phyloP scores from a whole-genome alignment of 2,797 vertebrate genomes.

The Periophthalmus magnuspinnatus region DNA sequence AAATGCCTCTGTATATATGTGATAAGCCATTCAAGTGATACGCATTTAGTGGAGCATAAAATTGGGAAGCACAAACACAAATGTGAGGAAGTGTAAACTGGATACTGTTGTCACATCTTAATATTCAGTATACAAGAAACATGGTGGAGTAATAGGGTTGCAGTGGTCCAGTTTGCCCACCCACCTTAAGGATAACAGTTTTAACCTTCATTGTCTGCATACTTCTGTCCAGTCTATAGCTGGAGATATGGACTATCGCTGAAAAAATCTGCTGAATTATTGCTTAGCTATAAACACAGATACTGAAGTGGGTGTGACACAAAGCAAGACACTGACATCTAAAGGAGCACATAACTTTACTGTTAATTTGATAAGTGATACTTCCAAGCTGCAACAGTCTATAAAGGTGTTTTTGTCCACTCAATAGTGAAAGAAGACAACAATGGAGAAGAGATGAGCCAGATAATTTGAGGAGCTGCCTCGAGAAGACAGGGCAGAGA shows the following conservation, averaged over 20 bases:
- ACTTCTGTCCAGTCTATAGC: too few relatives aligned
- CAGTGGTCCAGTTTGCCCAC: too few relatives aligned
- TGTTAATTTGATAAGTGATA: not conserved
- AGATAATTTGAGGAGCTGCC: slow-evolving; percentile 54
- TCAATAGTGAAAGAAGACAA: slow-evolving; percentile 50
- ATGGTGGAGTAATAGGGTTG: too few relatives aligned
- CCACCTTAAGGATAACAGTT: too few relatives aligned
- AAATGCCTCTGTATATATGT: slow-evolving; percentile 74
- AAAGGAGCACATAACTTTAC: not conserved
- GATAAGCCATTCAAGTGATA: slow-evolving; percentile 68
- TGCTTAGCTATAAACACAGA: not conserved
- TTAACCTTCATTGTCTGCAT: too few relatives aligned
- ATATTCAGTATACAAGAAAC: not conserved
- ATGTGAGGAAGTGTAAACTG: slow-evolving; percentile 11
- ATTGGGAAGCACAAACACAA: slow-evolving; percentile 74
- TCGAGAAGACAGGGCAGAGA: slow-evolving; percentile 23
- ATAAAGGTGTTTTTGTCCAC: slow-evolving; percentile 13
- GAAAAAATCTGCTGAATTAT: not conserved
- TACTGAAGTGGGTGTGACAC: slow-evolving; percentile 67
- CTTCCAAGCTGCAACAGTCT: not conserved
- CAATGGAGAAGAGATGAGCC: slow-evolving; percentile 49
- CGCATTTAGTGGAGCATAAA: slow-evolving; percentile 65
- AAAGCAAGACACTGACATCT: slow-evolving; percentile 49
- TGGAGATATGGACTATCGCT: not conserved
- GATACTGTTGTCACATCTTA: not conserved